Evolutionary conservation across 2,888 invertebrate genomes (phyloP), one percentile per base, ranked within the genome.

Genomic region (Cerceris rybyensis): DNA sequence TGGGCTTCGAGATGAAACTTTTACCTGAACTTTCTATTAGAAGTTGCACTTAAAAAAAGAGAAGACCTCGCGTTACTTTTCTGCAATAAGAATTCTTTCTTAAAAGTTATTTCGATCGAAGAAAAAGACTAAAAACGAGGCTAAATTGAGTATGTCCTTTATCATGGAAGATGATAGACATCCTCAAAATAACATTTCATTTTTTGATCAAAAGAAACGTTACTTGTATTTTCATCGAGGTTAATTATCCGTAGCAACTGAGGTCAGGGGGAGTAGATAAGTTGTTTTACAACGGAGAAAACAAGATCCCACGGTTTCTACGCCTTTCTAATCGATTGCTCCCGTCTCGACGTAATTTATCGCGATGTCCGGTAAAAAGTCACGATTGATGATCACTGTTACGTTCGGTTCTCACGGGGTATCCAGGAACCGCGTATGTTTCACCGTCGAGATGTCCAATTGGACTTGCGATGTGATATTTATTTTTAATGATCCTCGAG

Each of bases 191-290:
- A 50, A 7, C 6, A 13, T 50, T 50, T 50, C 7, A 49, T 14
- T 49, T 50, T 58, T 42, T 9, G 28, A 28, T 52, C 17, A 14
- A 6, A 8, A 55, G 13, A 7, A 64, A 57, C 7, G 42, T 52
- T 11, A 54, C 16, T 41, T 46, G 14, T n/a, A 65, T 50, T 13
- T 28, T 16, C 17, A 16, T 17, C 1, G 9, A 9, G 13, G 42
- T 28, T 16, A 58, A 70, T 63, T 43, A 58, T 63, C 39, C 16
- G 8, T 14, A 16, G 42, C 17, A 54, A 57, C 9, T n/a, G 17
- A 41, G 57, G 50, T 61, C 9, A 16, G 16, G 49, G 52, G 41
- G 41, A 28, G 41, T 1, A 28, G 16, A 46, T 46, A 11, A 46
- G 46, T 46, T 28, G 28, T 28, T 28, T 28, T 28, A 46, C 46